Evolutionary conservation across 2,797 vertebrate species (phyloP).

Genomic region (Anguilla pacifica): DNA sequence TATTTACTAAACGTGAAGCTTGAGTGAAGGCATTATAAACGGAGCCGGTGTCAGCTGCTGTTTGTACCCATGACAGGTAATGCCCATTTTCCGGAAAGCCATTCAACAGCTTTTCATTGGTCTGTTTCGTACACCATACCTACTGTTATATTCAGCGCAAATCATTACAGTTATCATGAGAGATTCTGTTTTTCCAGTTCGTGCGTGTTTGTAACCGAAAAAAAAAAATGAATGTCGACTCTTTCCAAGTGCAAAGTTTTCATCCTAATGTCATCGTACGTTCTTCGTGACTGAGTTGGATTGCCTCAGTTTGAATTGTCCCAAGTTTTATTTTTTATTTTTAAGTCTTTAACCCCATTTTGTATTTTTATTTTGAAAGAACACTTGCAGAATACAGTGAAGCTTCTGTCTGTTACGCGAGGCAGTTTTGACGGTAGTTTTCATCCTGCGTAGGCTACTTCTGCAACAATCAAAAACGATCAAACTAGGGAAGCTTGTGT

Average conservation of each 20-base stretch:
- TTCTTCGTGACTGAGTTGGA: neutral
- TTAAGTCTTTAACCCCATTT: neutral
- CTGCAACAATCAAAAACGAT: neutral
- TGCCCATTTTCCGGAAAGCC: conserved; percentile 26
- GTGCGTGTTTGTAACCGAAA: conserved; percentile 47
- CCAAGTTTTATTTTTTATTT: neutral
- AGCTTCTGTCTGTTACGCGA: neutral
- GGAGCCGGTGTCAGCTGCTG: conserved; percentile 41
- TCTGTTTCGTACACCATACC: conserved; percentile 26
- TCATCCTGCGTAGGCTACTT: neutral
- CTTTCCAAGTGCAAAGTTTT: neutral
- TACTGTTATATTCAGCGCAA: conserved; percentile 19
- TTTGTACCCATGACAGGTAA: conserved; percentile 36
- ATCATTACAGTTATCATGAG: conserved; percentile 17
- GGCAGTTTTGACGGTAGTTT: neutral
- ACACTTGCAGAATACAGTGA: neutral
- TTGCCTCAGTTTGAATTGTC: neutral
- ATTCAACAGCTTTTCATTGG: conserved; percentile 31
- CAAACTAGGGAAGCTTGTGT: neutral
- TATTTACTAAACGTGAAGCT: conserved; percentile 48
- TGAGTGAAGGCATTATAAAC: conserved; percentile 21
- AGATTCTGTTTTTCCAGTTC: conserved; percentile 21
- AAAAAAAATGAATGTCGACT: neutral
- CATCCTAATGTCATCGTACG: neutral
- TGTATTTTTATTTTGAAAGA: neutral